Conservation (phyloP, 2,888 invertebrate species). For the Drosophila multiciliata region DNA sequence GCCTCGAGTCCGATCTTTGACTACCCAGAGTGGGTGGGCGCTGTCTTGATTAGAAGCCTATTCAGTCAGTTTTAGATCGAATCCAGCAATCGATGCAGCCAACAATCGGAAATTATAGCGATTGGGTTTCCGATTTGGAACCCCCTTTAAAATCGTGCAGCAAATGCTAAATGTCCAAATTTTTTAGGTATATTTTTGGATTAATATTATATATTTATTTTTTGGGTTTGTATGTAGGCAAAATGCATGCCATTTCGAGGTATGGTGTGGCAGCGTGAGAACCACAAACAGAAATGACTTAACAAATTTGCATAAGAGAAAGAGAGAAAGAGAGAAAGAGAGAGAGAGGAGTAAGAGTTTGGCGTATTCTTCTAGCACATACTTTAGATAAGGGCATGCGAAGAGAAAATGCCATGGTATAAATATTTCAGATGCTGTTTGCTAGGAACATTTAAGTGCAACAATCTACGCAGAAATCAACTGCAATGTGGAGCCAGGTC, state of each 20-base stretch:
- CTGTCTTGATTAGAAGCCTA: conserved; percentile 36
- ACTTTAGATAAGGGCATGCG: conserved; percentile 74
- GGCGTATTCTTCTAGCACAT: conserved; percentile 49
- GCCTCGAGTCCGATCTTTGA: conserved; percentile 9
- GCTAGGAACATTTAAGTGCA: conserved; percentile 74
- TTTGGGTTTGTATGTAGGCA: conserved; percentile 17
- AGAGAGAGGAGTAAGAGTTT: conserved; percentile 29
- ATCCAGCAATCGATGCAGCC: conserved; percentile 32
- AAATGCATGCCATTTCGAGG: conserved; percentile 45
- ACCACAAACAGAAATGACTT: conserved; percentile 79
- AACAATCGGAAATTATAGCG: conserved; percentile 41
- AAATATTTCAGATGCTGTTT: conserved; percentile 74
- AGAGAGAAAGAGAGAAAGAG: conserved; percentile 21
- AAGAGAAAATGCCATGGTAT: conserved; percentile 67
- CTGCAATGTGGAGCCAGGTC: conserved; percentile 53
- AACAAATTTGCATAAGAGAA: conserved; percentile 72
- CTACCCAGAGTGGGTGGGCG: conserved; percentile 25
- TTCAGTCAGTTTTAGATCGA: conserved; percentile 24
- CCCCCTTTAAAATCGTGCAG: conserved; percentile 61
- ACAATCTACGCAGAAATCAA: conserved; percentile 75
- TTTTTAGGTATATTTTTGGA: conserved; percentile 38
- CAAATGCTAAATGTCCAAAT: conserved; percentile 71
- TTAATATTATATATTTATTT: conserved; percentile 5
- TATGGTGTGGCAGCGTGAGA: conserved; percentile 74
- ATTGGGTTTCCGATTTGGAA: conserved; percentile 30